Evolutionary conservation across 2,888 invertebrate genomes (phyloP), one percentile per base, ranked within the genome.

Genomic region (Drosophila mimetica): DNA sequence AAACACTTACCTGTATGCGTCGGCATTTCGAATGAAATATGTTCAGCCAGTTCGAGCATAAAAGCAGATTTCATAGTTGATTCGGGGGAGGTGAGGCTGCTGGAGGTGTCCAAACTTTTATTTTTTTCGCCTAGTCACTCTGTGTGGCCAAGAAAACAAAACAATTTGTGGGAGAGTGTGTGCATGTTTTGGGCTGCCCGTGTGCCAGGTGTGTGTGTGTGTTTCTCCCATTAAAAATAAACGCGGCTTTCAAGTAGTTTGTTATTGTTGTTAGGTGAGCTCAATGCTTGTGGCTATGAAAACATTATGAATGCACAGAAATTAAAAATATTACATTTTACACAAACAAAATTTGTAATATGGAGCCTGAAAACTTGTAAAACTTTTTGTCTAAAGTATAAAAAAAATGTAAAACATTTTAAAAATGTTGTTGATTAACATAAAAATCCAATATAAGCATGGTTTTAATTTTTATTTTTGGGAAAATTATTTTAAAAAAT

Each of bases 191-290:
- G 9, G 18, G 4, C 9, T 28, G 4, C 14, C n/a, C 36, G 18
- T 61, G 41, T 34, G 14, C 4, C 14, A 6, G 28, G 14, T 61
- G 41, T 41, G 16, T 32, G 20, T 37, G 28, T 2, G 20, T 44
- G 41, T 52, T 67, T 48, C 54, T 69, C 32, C 34, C 44, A 44
- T 69, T 52, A 67, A 70, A 63, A 82, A 77, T 71, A 83, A 51
- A 53, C 64, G 42, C 69, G 61, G 61, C 44, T 71, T 53, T 84
- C 71, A 74, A 82, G 81, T 75, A 75, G 52, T 78, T 84, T 80
- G 71, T 83, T 77, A 71, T 74, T 73, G 57, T 52, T 70, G 48
- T 64, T 42, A 36, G 55, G 54, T 32, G 30, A 55, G 8, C 66
- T 39, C 13, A 36, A 34, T 20, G 13, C 25, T 9, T 11, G 37